Evolutionary conservation across 2,888 invertebrate species (phyloP), one percentile per base, ranked within the genome.

Genomic region (Ichneumoninae sp.): DNA sequence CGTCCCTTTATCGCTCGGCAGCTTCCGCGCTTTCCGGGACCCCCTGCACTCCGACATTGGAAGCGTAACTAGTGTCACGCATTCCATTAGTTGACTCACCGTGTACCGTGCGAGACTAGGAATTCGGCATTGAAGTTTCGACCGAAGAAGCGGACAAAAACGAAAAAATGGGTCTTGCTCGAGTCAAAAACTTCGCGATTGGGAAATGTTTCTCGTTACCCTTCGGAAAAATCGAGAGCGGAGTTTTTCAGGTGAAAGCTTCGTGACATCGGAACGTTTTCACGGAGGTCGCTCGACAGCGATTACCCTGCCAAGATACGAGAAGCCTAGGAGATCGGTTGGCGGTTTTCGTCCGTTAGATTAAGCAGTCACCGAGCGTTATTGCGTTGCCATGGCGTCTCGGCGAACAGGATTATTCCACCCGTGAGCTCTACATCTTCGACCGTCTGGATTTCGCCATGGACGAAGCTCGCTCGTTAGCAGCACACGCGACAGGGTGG

Each of bases 401-500:
- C 40, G 84, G 30, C 30, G 30, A 30, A 33, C 47, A 13, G 44
- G 30, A 63, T 73, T 40, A 13, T 74, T 44, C 40, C 52, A 36
- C 16, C 65, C 52, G 44, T 30, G 63, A 33, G 30, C 66, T 33
- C 73, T 66, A 40, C n/a, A 30, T 19, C 40, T 52, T 80, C 63
- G 16, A 63, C 30, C 54, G 74, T 57, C 33, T 50, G 13, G 44
- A 75, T 63, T 82, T 85, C 68, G 66, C 68, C 26, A 60, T 54
- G 79, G 50, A 26, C 78, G 65, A 75, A 68, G 26, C 68, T 75
- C 66, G 75, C 78, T 68, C 85, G 79, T 85, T 85, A 83, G 70
- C 75, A 82, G 63, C 83, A 79, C 79, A 66, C 85, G 83, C 70
- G 79, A 80, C 75, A 79, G 74, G 78, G 83, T 79, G 75, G 68